These are phyloP conservation scores for Arremon aurantiirostris DNA, from an alignment of 2,797 vertebrate species.

Conservation along the genomic window DNA sequence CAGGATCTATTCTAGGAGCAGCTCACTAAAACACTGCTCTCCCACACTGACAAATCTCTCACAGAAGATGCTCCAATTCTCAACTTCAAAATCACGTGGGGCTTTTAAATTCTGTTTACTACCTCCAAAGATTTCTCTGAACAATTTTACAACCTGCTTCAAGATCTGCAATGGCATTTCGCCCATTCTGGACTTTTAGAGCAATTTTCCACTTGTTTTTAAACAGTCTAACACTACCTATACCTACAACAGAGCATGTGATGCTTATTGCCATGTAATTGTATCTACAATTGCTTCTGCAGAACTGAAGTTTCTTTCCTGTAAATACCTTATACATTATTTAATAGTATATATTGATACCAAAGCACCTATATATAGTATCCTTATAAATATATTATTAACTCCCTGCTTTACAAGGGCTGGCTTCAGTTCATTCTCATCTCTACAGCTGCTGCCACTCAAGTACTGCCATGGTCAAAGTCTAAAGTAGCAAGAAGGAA, in stretches of 20 bases:
- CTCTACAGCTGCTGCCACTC: background rate
- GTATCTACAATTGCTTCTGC: background rate
- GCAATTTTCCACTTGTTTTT: background rate
- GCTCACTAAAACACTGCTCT: background rate
- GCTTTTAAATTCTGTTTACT: background rate
- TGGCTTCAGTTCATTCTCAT: slow-evolving; percentile 34
- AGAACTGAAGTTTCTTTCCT: slow-evolving; percentile 26
- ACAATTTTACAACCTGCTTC: background rate
- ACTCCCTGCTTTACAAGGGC: background rate
- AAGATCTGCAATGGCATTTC: background rate
- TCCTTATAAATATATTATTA: slow-evolving; percentile 52
- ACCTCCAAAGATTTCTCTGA: background rate
- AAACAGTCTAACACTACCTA: background rate
- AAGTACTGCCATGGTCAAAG: background rate
- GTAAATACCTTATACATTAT: slow-evolving; percentile 62
- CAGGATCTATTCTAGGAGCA: background rate
- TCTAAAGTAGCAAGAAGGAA: background rate
- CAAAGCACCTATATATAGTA: slow-evolving; percentile 44
- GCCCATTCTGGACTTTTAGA: background rate
- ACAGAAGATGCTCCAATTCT: background rate
- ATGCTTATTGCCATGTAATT: background rate
- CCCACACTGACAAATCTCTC: background rate
- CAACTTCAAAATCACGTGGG: background rate
- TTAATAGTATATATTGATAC: slow-evolving; percentile 49
- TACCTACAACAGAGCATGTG: background rate